Evolutionary conservation across 1,140 invertebrate species (phyloP), one percentile per base, ranked within the genome.

Genomic region (Drosophila subpulchrella): DNA sequence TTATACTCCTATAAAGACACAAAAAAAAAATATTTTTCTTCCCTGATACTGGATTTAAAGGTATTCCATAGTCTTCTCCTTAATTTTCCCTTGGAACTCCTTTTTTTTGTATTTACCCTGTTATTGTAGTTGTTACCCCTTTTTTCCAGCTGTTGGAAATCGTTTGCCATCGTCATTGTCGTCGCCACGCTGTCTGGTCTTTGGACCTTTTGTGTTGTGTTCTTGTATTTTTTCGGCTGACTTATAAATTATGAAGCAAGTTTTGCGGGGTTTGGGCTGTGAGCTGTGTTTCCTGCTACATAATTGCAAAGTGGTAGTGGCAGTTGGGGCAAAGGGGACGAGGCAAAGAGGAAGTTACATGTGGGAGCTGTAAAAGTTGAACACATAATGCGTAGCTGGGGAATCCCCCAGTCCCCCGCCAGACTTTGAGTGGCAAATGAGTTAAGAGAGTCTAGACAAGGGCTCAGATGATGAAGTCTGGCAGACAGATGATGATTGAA

Each of bases 231-330:
- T 76, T 72, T 53, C 46, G 80, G 59, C 41, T 59, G 51, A 46
- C 79, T 88, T 86, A 86, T 86, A 86, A 86, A 88, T 86, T 86
- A 86, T 86, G 83, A 88, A 76, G 66, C 68, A 88, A 86, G 71
- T 82, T 51, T 65, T 39, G 47, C 24, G 57, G 46, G 58, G 41
- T 44, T 53, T 54, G 54, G 48, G n/a, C 68, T 42, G 53, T 27
- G 39, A 60, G 34, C 50, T 48, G 36, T 56, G 53, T 38, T 63
- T 70, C 55, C 56, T 61, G 58, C 61, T 68, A 78, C 82, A 78
- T 86, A 86, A 86, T 88, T 86, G 83, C 78, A 73, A 55, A 61
- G 34, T 71, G 68, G 10, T 38, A 59, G 54, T 39, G 50, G 47
- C 20, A 42, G 13, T 24, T 8, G n/a, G 27, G 56, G 30, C 4